A percentile compares a stretch with the other conserved stretches of the same genome.
Evolutionary conservation across 2,797 vertebrate species (phyloP).

Genomic region (Paratrypauchen microcephalus): DNA sequence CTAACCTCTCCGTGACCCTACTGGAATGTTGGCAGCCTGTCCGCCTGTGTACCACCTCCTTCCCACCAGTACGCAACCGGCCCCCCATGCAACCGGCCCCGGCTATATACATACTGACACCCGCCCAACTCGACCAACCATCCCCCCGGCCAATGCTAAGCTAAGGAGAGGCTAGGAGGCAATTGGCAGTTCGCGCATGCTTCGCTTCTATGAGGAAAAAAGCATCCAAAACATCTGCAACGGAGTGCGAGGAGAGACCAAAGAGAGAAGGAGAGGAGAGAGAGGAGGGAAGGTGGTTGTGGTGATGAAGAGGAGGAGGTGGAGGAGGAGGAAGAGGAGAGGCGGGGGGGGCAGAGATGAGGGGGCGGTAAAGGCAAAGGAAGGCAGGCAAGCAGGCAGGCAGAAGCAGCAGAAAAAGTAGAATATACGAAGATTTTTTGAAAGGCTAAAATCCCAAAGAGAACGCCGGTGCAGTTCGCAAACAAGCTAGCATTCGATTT

Average conservation of each 20-base stretch:
- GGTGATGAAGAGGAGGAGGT: constrained; percentile 14
- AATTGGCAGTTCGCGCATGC: constrained; percentile 57
- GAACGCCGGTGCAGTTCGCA: constrained; percentile 58
- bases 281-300: constrained; percentile 17
- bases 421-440: constrained; percentile 72
- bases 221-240: constrained; percentile 74
- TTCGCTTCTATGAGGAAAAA: constrained; percentile 51
- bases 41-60: constrained; percentile 15
- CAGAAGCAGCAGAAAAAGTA: constrained; percentile 65
- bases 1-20: constrained; percentile 55
- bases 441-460: constrained; percentile 75
- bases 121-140: background rate
- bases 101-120: background rate
- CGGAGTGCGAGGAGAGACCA: constrained; percentile 56
- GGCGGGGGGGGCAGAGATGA: constrained; percentile 56
- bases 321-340: constrained; percentile 1
- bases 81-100: constrained; percentile 22
- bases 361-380: constrained; percentile 47
- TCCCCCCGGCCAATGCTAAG: constrained; percentile 4
- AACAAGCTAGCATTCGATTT: constrained; percentile 53
- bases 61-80: constrained; percentile 8
- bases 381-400: constrained; percentile 53
- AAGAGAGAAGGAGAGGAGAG: constrained; percentile 22
- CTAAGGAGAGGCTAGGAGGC: constrained; percentile 42
- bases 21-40: constrained; percentile 60